These are phyloP conservation scores for Drosophila neonasuta DNA, from an alignment of 2,888 invertebrate genomes.

Conservation along the genomic window DNA sequence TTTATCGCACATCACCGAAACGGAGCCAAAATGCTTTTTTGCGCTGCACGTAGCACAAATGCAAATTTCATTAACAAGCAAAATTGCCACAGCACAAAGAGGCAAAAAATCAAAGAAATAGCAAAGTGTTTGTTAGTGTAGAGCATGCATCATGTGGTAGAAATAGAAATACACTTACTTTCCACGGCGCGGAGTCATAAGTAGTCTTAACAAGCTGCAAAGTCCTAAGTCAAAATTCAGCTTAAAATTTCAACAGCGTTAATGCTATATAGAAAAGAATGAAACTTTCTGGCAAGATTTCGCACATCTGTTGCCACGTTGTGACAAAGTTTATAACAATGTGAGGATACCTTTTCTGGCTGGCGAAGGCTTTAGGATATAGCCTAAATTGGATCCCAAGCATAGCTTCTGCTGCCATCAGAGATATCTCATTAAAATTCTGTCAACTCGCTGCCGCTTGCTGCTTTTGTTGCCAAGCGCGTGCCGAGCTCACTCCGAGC, in stretches of 20 bases:
- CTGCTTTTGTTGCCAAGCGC: slow-evolving; percentile 44
- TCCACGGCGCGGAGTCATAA: not conserved
- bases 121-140: not conserved
- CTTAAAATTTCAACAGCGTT: not conserved
- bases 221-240: not conserved
- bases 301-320: too few relatives aligned
- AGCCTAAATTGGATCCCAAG: slow-evolving; percentile 44
- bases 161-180: slow-evolving; percentile 5
- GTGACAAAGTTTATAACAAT: slow-evolving; percentile 10
- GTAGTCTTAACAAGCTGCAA: not conserved
- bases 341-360: not conserved
- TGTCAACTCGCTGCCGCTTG: slow-evolving; percentile 47
- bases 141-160: not conserved
- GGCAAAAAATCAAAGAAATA: slow-evolving; percentile 10
- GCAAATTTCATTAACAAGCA: slow-evolving; percentile 74
- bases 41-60: slow-evolving; percentile 70
- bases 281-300: not conserved
- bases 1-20: slow-evolving; percentile 74
- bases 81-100: slow-evolving; percentile 55
- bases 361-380: slow-evolving; percentile 3
- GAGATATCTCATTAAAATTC: slow-evolving; percentile 72
- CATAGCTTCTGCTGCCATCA: slow-evolving; percentile 30
- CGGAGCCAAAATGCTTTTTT: slow-evolving; percentile 49
- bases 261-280: not conserved
- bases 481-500: slow-evolving; percentile 29